phyloP scores from a whole-genome alignment of 2,888 invertebrate species.

The Ctenicera cuprea region DNA sequence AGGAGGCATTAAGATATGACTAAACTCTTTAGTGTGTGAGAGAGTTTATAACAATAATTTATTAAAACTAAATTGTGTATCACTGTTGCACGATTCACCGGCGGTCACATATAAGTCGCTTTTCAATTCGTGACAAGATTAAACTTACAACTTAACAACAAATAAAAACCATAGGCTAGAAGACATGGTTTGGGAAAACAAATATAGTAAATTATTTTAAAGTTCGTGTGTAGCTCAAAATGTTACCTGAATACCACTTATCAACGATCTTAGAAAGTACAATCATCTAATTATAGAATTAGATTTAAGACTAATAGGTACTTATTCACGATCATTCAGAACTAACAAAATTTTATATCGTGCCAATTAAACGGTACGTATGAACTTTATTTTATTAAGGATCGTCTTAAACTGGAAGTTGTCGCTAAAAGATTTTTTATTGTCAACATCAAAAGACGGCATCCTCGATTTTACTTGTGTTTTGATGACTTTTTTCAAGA shows the following conservation, averaged over 20 bases:
- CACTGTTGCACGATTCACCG: conserved; percentile 52
- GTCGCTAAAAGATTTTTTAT: neutral
- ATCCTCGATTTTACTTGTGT: neutral
- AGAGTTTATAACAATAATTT: conserved; percentile 51
- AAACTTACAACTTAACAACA: conserved; percentile 34
- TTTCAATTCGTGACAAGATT: conserved; percentile 46
- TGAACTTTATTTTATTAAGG: neutral
- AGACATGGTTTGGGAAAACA: conserved; percentile 39
- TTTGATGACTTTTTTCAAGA: conserved; percentile 14
- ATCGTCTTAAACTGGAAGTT: neutral
- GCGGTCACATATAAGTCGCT: conserved; percentile 45
- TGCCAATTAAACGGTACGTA: neutral
- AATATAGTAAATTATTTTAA: conserved; percentile 36
- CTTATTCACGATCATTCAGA: conserved; percentile 8
- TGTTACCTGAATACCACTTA: conserved; percentile 28
- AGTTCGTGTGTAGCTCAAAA: conserved; percentile 24
- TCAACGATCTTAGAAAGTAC: conserved; percentile 21
- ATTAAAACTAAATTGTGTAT: conserved; percentile 52
- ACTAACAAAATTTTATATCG: conserved; percentile 1
- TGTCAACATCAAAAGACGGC: conserved; percentile 10
- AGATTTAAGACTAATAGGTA: conserved; percentile 4
- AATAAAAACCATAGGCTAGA: conserved; percentile 36
- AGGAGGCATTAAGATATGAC: conserved; percentile 28
- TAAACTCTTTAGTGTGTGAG: conserved; percentile 35
- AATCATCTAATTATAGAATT: conserved; percentile 29